phyloP scores from a whole-genome alignment of 2,113 vertebrate species.

The Sclerurus mexicanus region DNA sequence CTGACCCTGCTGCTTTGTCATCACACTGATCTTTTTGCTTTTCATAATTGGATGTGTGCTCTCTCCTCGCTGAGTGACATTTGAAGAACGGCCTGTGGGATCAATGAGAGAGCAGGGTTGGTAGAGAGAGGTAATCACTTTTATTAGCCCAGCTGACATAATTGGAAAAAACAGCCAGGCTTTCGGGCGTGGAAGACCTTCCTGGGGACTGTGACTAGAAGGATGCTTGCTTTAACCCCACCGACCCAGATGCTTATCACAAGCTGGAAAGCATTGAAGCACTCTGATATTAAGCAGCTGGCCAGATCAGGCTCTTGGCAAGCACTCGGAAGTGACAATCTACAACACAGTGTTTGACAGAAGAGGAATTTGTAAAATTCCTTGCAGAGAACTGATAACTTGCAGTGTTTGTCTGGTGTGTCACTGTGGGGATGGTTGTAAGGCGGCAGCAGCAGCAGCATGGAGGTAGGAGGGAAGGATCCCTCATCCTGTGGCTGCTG shows the following conservation, averaged over 20 bases:
- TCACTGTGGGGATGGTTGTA: neutral
- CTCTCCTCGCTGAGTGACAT: constrained; percentile 38
- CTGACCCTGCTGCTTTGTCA: constrained; percentile 38
- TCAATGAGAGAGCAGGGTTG: constrained; percentile 32
- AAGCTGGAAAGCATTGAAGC: neutral
- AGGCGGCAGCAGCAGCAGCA: neutral
- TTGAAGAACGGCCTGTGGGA: constrained; percentile 43
- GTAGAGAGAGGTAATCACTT: constrained; percentile 39
- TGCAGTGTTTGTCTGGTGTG: neutral
- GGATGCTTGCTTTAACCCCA: neutral
- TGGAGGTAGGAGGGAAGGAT: fast-evolving
- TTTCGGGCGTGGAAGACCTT: neutral
- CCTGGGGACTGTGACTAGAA: neutral
- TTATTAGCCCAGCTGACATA: constrained; percentile 29
- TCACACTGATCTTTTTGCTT: neutral
- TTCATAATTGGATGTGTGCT: constrained; percentile 32
- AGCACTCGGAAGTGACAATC: neutral
- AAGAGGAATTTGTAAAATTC: neutral
- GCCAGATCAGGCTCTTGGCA: neutral
- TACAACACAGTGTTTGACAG: fast-evolving
- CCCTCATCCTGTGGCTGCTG: neutral
- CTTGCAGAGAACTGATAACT: neutral
- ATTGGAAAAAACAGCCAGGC: constrained; percentile 8
- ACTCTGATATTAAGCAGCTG: neutral
- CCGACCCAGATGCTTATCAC: neutral